Conservation (phyloP, 2,797 vertebrate species). For the Sebastes wilsoni region DNA sequence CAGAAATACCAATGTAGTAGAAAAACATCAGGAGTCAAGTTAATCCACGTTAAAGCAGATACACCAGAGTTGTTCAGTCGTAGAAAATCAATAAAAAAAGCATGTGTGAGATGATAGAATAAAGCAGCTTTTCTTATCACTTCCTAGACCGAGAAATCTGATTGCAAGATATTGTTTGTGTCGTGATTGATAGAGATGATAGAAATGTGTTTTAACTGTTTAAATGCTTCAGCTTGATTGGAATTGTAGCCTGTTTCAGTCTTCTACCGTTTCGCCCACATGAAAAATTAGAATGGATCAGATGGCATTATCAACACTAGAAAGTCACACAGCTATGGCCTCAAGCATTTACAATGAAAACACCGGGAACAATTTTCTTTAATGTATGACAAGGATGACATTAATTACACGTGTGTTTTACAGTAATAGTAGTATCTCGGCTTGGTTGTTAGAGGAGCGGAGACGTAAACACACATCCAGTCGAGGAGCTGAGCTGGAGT, state of each 20-base stretch:
- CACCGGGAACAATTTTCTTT: conserved; percentile 58
- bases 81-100: conserved; percentile 25
- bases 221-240: conserved; percentile 15
- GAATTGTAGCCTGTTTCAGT: neutral
- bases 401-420: conserved; percentile 65
- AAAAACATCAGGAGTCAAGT: conserved; percentile 43
- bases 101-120: neutral
- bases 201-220: neutral
- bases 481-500: conserved; percentile 18
- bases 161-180: conserved; percentile 4
- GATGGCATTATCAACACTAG: conserved; percentile 28
- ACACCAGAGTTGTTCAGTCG: conserved; percentile 2
- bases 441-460: conserved; percentile 46
- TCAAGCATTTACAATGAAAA: conserved; percentile 65
- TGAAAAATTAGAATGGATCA: conserved; percentile 13
- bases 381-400: conserved; percentile 57
- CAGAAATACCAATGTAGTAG: conserved; percentile 17
- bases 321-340: conserved; percentile 44
- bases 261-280: neutral
- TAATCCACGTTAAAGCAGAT: neutral
- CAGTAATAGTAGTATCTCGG: conserved; percentile 46
- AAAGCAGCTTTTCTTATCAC: conserved; percentile 6
- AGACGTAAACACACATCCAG: conserved; percentile 18
- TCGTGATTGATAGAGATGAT: neutral
- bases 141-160: neutral